These are phyloP conservation scores for Burhinus oedicnemus DNA, from an alignment of 2,113 vertebrate genomes.

Conservation along the genomic window DNA sequence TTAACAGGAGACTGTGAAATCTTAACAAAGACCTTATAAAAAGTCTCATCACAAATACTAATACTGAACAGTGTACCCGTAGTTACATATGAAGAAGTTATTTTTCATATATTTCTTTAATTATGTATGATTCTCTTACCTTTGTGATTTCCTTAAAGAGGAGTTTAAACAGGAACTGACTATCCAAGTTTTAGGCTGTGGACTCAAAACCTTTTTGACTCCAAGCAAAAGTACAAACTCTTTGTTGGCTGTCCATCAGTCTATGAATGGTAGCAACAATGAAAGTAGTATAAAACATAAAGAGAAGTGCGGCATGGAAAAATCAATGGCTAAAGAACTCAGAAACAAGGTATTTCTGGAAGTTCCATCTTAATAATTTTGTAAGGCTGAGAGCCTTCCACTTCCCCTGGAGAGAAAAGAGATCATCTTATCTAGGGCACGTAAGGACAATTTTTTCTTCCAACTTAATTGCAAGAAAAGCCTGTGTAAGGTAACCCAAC, in stretches of 20 bases:
- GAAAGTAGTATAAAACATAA: neutral
- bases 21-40: neutral
- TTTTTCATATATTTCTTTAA: neutral
- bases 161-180: neutral
- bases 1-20: neutral
- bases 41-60: neutral
- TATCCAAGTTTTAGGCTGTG: neutral
- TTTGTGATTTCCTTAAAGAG: neutral
- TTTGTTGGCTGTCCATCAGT: neutral
- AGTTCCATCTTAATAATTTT: neutral
- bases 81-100: neutral
- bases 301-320: neutral
- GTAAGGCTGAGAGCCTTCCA: neutral
- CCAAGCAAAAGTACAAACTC: neutral
- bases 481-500: neutral
- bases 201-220: slow-evolving; percentile 1
- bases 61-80: neutral
- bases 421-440: neutral
- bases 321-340: neutral
- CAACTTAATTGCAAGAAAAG: neutral
- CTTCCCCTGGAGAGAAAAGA: neutral
- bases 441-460: neutral
- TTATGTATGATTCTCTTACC: neutral
- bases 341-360: neutral
- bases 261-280: neutral